A percentile compares a stretch with the other conserved stretches of the same genome.
Evolutionary conservation across 2,888 invertebrate genomes (phyloP).

Genomic region (Apamea crenata): DNA sequence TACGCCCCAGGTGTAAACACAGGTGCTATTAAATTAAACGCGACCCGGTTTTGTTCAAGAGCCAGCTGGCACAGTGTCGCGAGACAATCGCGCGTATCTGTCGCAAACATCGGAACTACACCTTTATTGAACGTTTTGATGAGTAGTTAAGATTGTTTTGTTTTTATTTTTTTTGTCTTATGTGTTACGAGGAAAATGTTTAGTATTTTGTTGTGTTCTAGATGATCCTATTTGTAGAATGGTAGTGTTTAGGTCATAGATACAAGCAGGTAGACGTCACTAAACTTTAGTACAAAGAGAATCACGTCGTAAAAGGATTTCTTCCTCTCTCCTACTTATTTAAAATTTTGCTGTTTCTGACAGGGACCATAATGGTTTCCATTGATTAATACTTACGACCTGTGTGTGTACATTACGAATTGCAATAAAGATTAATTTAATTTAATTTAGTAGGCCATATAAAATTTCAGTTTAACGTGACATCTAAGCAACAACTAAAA

Average conservation of each 20-base stretch:
- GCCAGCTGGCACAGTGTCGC: constrained; percentile 9
- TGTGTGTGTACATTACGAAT: no score
- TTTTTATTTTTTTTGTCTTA: constrained; percentile 9
- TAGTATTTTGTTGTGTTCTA: neutral
- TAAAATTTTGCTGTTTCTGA: no score
- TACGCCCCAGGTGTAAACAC: neutral
- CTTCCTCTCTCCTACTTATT: no score
- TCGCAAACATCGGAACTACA: constrained; percentile 42
- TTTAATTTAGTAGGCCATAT: no score
- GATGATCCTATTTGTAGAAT: neutral
- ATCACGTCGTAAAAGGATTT: neutral
- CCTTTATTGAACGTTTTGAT: constrained; percentile 39
- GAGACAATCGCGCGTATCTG: constrained; percentile 26
- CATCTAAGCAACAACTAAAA: neutral
- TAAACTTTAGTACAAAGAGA: neutral
- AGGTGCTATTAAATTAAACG: constrained; percentile 11
- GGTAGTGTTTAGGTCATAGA: neutral
- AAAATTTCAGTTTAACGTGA: neutral
- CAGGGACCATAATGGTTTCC: no score
- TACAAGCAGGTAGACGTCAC: neutral
- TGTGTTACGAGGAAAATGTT: neutral
- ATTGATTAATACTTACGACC: no score
- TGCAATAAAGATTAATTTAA: neutral
- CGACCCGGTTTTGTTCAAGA: neutral
- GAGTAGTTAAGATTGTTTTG: constrained; percentile 20